Base-by-base conservation (phyloP, 2,888 invertebrate genomes). In the Sarcophaga carnaria region DNA sequence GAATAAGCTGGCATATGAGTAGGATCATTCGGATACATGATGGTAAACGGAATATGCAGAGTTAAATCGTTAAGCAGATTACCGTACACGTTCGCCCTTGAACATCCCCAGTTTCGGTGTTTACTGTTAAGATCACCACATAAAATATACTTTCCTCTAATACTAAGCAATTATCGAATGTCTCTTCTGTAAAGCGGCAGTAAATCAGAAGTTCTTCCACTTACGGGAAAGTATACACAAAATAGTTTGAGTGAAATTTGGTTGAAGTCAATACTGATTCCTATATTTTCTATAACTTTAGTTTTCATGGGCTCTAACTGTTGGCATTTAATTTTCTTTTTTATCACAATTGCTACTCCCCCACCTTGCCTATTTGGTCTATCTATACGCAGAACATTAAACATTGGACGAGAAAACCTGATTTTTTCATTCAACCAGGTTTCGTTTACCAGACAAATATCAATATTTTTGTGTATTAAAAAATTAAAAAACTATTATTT, bases 111-210 rank as follows among this genome's bases (percentile, higher is more conserved):
- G 22, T 64, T 47, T 11, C 78, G 45, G 49, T 81, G 77, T n/a
- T 66, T 81, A 25, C 81, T 74, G 45, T 85, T 85, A 14, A 85
- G 77, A 62, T 85, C 78, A 12, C 81, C 75, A 64, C 81, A 81
- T 25, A 82, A 37, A 20, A 79, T 22, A 63, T 75, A 62, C 5
- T 62, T 69, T 11, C 69, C 59, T 20, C 45, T 45, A n/a, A 60
- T 27, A 22, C 37, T 72, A 12, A 81, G 66, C 12, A 76, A 27
- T 64, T 62, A 70, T 80, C 66, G 69, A 17, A 84, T 14, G 20
- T 80, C 80, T 8, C 54, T 62, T 75, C 63, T 84, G n/a, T 49
- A 84, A 17, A 20, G 4, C 12, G 45, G n/a, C 45, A 45, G 54
- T 2, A 75, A 54, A 17, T 82, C 69, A 54, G 45, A 14, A 62